phyloP scores from a whole-genome alignment of 2,888 invertebrate species.

The Pollenia amentaria region DNA sequence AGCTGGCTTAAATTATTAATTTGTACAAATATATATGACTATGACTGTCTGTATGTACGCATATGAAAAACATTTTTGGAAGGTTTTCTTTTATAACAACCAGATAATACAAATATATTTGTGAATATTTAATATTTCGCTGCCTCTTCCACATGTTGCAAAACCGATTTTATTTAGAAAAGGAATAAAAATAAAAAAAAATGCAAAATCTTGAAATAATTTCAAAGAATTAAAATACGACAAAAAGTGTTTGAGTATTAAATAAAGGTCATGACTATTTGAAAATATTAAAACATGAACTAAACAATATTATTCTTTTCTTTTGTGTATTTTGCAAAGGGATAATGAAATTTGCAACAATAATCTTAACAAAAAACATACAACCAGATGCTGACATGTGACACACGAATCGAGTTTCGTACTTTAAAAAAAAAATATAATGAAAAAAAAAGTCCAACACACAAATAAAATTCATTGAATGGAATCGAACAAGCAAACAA shows the following conservation, averaged over 20 bases:
- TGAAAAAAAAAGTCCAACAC: slow-evolving; percentile 21
- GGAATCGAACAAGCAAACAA: slow-evolving; percentile 27
- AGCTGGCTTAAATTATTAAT: too few relatives aligned
- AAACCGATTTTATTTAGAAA: neutral
- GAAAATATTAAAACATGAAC: slow-evolving; percentile 7
- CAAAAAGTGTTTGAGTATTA: neutral
- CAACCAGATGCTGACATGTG: slow-evolving; percentile 73
- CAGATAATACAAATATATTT: too few relatives aligned
- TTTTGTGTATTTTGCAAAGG: slow-evolving; percentile 33
- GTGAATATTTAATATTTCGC: too few relatives aligned
- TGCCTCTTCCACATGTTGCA: neutral
- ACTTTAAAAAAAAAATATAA: slow-evolving; percentile 45
- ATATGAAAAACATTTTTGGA: too few relatives aligned
- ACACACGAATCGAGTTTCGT: slow-evolving; percentile 43
- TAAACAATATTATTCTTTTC: neutral
- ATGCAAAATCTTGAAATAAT: neutral
- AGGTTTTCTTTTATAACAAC: too few relatives aligned
- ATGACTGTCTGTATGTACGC: too few relatives aligned
- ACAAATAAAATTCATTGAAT: slow-evolving; percentile 52
- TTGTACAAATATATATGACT: too few relatives aligned
- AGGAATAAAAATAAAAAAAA: neutral
- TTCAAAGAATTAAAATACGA: slow-evolving; percentile 13
- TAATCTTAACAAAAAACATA: slow-evolving; percentile 27
- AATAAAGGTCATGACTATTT: slow-evolving; percentile 30
- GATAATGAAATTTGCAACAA: slow-evolving; percentile 60